These are phyloP conservation scores for Drosophila yooni DNA, from an alignment of 2,888 invertebrate species.

Conservation along the genomic window DNA sequence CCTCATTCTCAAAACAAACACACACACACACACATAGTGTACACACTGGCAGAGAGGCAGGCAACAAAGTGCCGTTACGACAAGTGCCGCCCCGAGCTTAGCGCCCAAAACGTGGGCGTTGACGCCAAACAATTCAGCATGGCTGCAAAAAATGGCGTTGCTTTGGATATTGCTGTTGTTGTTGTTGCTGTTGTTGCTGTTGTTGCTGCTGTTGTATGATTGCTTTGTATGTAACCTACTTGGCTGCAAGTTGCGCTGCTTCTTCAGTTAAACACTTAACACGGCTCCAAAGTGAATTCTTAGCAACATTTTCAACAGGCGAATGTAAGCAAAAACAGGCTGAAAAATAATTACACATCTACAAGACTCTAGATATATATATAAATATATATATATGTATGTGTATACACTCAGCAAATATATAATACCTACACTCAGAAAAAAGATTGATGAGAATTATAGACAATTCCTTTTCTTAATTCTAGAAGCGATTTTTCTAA, in stretches of 20 bases:
- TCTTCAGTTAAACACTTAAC: constrained; percentile 66
- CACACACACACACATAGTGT: constrained; percentile 9
- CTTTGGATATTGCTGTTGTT: constrained; percentile 17
- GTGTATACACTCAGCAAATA: background rate
- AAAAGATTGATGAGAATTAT: background rate
- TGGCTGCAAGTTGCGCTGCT: constrained; percentile 62
- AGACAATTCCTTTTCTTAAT: background rate
- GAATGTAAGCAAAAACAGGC: constrained; percentile 16
- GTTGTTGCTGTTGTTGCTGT: constrained; percentile 7
- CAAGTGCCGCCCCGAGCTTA: constrained; percentile 47
- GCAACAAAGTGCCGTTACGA: constrained; percentile 27
- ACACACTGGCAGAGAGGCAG: background rate
- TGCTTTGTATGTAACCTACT: constrained; percentile 73
- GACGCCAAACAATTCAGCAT: constrained; percentile 42
- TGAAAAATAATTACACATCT: background rate
- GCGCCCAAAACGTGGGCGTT: constrained; percentile 51
- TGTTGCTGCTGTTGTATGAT: constrained; percentile 46
- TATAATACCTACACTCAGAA: background rate
- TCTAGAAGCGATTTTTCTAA: background rate
- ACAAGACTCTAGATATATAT: background rate
- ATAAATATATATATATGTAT: background rate
- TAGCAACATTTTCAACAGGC: constrained; percentile 15
- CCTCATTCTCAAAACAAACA: constrained; percentile 53
- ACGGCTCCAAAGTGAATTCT: constrained; percentile 33
- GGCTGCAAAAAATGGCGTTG: constrained; percentile 37